Base-by-base conservation (phyloP, 2,113 vertebrate genomes). In the Xenus cinereus region DNA sequence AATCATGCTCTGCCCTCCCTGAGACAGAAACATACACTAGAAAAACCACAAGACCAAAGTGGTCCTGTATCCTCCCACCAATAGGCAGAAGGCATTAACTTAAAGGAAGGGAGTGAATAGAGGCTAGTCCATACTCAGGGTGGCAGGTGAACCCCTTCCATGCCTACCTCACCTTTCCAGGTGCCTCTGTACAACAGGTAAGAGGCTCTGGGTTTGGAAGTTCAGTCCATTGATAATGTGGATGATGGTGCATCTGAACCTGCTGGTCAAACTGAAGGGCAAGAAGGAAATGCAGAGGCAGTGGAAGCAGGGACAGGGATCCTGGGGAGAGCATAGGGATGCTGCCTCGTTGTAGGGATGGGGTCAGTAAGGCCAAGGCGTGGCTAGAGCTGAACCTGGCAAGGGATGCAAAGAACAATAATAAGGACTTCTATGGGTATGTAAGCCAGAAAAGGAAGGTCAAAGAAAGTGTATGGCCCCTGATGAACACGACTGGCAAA, bases 51-150 rank as follows among this genome's bases (percentile, higher is more conserved):
- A 35, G 20, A 77, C 30, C 16, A 46, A 41, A 45, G 43, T 1
- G 3, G 66, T n/a, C n/a, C 51, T 66, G n/a, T 39, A 39, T 18
- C 50, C 17, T 66, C 30, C 14, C n/a, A 39, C 11, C n/a, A 67
- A 23, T 6, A 48, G 41, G 28, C 24, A 59, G 45, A 69, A 67
- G 20, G 19, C 14, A 67, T 39, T 30, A 66, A 20, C 23, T 35
- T 50, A 50, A 59, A 59, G 43, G 16, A 59, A 27, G n/a, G 62
- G 51, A 41, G 20, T 35, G 28, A 41, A 68, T 12, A 24, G 35
- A 50, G 30, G 20, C 23, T 28, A 76, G 19, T 14, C 22, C 23
- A 46, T 1, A 1, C 41, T 23, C 1, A 0, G 28, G 28, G 28
- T 3, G 3, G 62, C 23, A 57, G 19, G 30, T 1, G 0, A 78